Evolutionary conservation across 2,113 vertebrate genomes (phyloP), one percentile per base, ranked within the genome.

Genomic region (Cyanoliseus patagonus): DNA sequence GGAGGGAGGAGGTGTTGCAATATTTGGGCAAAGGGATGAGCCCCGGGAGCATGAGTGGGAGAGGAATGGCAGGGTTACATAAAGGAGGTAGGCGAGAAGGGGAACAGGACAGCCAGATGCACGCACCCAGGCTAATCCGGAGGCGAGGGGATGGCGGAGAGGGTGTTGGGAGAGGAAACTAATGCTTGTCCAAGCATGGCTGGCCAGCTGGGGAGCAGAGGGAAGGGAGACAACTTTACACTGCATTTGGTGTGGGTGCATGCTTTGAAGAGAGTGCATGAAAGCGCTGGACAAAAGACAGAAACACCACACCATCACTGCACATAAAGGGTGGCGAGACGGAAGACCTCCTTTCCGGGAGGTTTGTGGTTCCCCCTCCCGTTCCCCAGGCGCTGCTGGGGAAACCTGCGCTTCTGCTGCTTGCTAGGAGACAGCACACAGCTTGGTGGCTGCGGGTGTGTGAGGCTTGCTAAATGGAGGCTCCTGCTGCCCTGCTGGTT

Each of bases 401-500:
- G 92, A 96, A 88, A 83, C 73, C 92, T 77, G 93, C 31, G 3
- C 61, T 83, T 33, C 46, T 33, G 59, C 61, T 7, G 82, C 85
- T 93, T 67, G 93, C 88, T 31, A 47, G 94, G 91, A 88, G 92
- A 77, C 86, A 44, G 83, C 85, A 44, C 52, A 61, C 23, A n/a
- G 95, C 87, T 47, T 63, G 57, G 79, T 53, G 81, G 89, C 86
- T 87, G 59, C n/a, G 95, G 91, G 91, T 61, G 83, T 79, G 63
- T 22, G 72, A 57, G 81, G 59, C 74, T 69, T 82, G 90, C 96
- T 95, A 83, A 97, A 93, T 64, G 79, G 46, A 94, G 83, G 91
- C 91, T 95, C 86, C 87, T 24, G 83, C 94, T 92, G 95, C 94
- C 95, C 93, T 76, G 91, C 89, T 78, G 91, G 81, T 68, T 78